phyloP scores from a whole-genome alignment of 2,113 vertebrate genomes.

The Delphinapterus leucas region DNA sequence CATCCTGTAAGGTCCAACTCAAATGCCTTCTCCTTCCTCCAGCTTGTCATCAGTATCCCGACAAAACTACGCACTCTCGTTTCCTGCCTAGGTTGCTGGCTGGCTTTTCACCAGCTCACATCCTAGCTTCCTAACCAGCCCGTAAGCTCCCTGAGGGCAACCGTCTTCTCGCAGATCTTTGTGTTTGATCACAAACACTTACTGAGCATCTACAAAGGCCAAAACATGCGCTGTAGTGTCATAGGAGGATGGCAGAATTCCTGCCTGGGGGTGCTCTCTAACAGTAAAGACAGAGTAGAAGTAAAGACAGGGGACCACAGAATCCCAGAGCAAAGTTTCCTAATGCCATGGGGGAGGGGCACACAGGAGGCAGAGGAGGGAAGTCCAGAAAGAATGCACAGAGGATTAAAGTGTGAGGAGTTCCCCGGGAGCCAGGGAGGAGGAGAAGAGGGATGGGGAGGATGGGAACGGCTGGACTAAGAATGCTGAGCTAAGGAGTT shows the following conservation, averaged over 20 bases:
- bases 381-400: not conserved
- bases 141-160: not conserved
- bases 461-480: rapidly evolving
- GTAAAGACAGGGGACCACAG: not conserved
- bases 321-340: not conserved
- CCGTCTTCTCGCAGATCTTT: not conserved
- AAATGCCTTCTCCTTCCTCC: not conserved
- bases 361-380: not conserved
- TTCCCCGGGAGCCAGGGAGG: not conserved
- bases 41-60: not conserved
- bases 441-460: not conserved
- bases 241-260: not conserved
- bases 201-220: not conserved
- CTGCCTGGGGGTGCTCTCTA: not conserved
- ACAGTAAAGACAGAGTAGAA: not conserved
- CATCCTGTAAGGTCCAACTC: not conserved
- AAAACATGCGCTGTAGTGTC: rapidly evolving
- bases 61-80: not conserved
- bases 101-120: not conserved
- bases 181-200: not conserved
- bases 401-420: not conserved
- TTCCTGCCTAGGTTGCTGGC: not conserved
- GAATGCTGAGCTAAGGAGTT: not conserved
- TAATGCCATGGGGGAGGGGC: not conserved
- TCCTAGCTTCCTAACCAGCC: not conserved